These are phyloP conservation scores for Dreissena rostriformis DNA, from an alignment of 1,140 invertebrate genomes.

Conservation along the genomic window DNA sequence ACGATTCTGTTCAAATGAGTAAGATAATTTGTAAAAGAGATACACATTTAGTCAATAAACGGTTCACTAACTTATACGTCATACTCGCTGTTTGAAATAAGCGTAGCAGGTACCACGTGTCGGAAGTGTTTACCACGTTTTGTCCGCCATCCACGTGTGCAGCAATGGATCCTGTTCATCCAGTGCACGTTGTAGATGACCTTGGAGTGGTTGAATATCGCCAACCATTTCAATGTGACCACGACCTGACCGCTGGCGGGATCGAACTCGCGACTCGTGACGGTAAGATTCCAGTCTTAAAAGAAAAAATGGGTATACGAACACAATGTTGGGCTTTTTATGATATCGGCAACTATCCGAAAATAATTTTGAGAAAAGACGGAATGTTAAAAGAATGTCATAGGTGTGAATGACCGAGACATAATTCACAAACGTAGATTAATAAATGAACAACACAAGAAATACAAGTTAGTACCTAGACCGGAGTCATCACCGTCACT, in stretches of 20 bases:
- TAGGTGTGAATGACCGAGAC: no score
- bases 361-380: no score
- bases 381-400: no score
- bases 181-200: constrained; percentile 39
- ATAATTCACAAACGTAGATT: no score
- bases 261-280: constrained; percentile 41
- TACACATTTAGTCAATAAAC: no score
- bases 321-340: background rate
- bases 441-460: no score
- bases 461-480: no score
- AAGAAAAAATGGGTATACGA: background rate
- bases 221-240: constrained; percentile 44
- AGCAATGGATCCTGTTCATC: background rate
- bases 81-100: constrained; percentile 5
- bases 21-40: no score
- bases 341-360: no score
- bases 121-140: background rate
- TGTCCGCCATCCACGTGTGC: constrained; percentile 17
- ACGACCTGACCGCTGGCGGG: constrained; percentile 28
- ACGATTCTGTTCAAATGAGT: no score
- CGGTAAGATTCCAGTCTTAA: constrained; percentile 57
- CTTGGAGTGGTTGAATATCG: constrained; percentile 53
- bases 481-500: no score
- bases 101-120: background rate
- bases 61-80: constrained; percentile 8